A percentile compares a stretch with the other conserved stretches of the same genome.
phyloP scores from a whole-genome alignment of 2,888 invertebrate species.

The Polyommatus iphigenia region DNA sequence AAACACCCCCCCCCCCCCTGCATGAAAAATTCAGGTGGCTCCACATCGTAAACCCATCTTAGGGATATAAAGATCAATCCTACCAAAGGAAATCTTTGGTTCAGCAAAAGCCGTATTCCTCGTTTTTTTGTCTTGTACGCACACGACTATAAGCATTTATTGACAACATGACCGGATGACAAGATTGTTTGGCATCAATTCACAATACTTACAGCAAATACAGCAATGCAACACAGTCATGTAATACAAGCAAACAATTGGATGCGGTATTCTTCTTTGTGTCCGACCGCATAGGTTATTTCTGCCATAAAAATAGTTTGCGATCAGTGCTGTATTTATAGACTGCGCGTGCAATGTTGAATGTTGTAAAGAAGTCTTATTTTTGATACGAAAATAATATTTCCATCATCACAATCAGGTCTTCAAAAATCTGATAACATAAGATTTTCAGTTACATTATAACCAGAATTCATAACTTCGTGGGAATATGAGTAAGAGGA shows the following conservation, averaged over 20 bases:
- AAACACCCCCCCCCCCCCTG: too few relatives aligned
- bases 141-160: too few relatives aligned
- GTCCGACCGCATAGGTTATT: neutral
- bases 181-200: neutral
- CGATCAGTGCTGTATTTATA: neutral
- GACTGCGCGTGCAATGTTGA: constrained; percentile 13
- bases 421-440: neutral
- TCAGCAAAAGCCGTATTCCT: too few relatives aligned
- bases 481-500: neutral
- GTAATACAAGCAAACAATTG: neutral
- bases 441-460: neutral
- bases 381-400: neutral
- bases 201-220: too few relatives aligned
- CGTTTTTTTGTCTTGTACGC: too few relatives aligned
- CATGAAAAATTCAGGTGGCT: too few relatives aligned
- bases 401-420: neutral
- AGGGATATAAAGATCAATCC: too few relatives aligned
- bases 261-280: neutral
- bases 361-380: neutral
- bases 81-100: too few relatives aligned
- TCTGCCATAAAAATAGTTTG: constrained; percentile 22
- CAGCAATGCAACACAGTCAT: neutral
- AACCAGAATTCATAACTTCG: neutral
- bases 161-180: neutral
- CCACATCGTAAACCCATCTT: too few relatives aligned